These are phyloP conservation scores for Lontra canadensis DNA, from an alignment of 2,113 vertebrate genomes.

Conservation along the genomic window DNA sequence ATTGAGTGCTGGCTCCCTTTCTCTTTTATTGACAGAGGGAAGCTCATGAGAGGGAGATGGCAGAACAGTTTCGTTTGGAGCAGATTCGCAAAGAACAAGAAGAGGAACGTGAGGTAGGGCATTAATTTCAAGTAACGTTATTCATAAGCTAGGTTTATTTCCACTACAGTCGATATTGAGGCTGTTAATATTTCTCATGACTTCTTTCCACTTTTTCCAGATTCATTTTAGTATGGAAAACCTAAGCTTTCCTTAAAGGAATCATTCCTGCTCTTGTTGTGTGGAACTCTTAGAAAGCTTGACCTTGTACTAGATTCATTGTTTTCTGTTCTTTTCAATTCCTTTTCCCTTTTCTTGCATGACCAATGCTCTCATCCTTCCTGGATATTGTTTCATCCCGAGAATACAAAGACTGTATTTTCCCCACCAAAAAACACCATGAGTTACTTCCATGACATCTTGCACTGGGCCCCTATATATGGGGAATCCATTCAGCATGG, in stretches of 20 bases:
- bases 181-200: conserved; percentile 16
- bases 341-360: neutral
- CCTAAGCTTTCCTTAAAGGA: neutral
- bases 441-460: conserved; percentile 1
- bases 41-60: conserved; percentile 97
- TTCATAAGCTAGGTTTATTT: conserved; percentile 25
- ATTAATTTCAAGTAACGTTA: conserved; percentile 49
- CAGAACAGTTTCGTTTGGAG: conserved; percentile 96
- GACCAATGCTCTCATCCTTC: neutral
- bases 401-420: neutral
- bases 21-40: conserved; percentile 90
- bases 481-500: conserved; percentile 1
- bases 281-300: conserved; percentile 31
- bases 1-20: neutral
- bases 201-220: conserved; percentile 24
- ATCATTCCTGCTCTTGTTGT: neutral
- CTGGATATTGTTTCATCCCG: neutral
- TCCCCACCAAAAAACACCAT: neutral
- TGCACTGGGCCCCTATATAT: neutral
- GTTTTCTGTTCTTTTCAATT: conserved; percentile 13
- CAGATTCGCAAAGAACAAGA: conserved; percentile 97
- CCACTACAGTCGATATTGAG: neutral
- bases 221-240: neutral
- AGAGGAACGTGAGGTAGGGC: conserved; percentile 95
- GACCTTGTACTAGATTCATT: neutral